phyloP scores from a whole-genome alignment of 2,113 vertebrate genomes.

The Phalacrocorax carbo region DNA sequence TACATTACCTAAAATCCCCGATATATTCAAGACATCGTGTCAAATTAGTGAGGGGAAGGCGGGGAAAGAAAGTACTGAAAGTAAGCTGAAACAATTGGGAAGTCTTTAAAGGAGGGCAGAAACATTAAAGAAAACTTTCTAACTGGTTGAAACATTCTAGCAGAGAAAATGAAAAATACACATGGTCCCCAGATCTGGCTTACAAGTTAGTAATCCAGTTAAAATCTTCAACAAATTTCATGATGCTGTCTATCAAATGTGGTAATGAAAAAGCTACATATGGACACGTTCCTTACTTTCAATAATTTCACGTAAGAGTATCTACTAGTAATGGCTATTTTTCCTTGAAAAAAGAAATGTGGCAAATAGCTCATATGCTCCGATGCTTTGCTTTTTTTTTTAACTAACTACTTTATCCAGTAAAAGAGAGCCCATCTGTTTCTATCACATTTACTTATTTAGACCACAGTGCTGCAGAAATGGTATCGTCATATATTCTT shows the following conservation, averaged over 20 bases:
- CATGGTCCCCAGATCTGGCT: neutral
- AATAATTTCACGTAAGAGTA: neutral
- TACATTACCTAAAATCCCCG: neutral
- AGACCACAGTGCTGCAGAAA: neutral
- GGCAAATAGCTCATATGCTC: neutral
- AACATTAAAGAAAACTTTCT: neutral
- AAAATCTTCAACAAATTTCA: neutral
- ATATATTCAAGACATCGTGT: neutral
- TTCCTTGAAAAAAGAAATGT: neutral
- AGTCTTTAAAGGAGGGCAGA: neutral
- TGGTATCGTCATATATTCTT: neutral
- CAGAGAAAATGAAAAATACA: neutral
- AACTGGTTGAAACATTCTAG: neutral
- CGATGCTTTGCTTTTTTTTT: neutral
- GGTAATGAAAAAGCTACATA: neutral
- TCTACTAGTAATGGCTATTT: neutral
- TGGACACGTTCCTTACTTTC: neutral
- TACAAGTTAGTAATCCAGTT: neutral
- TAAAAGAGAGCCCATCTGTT: neutral
- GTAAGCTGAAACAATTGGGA: neutral
- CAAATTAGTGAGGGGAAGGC: accelerated
- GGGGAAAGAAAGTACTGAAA: neutral
- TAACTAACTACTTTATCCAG: neutral
- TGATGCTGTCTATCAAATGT: neutral
- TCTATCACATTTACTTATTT: neutral